Base-by-base conservation (phyloP, 1,140 invertebrate genomes). In the Panagrolaimus sp. region DNA sequence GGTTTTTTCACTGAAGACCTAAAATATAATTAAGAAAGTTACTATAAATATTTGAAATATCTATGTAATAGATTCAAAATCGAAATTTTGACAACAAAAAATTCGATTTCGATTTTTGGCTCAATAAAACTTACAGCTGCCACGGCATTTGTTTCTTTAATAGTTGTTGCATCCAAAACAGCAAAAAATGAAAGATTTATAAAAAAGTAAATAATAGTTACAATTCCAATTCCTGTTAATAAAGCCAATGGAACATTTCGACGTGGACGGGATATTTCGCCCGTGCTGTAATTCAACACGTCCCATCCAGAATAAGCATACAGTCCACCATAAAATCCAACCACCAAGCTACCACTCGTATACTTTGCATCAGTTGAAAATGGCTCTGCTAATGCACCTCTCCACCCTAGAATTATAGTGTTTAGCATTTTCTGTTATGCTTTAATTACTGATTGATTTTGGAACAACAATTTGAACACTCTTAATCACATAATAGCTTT, bases 101-200 rank as follows among this genome's bases (percentile, higher is more conserved):
- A n/a, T n/a, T n/a, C n/a, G n/a, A n/a, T n/a, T n/a, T n/a, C n/a
- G n/a, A n/a, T n/a, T 20, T 4, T 38, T 11, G 38, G 14, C 13
- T 57, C 44, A 63, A 64, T 46, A 23, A 20, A 62, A 38, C 81
- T 82, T 75, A 86, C 85, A 71, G 86, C 83, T 63, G 86, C 86
- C 5, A 86, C 85, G 51, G 86, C 86, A 73, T 85, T 83, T 1
- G 84, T 85, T 5, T 63, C 65, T 61, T 85, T 75, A 76, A 87
- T 84, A 64, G 86, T 85, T 14, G 73, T 53, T 5, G 85, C 83
- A 61, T 85, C 84, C 9, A 87, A 75, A 20, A 86, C 81, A 1
- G 84, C 82, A 71, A 86, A 85, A 76, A 87, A 87, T 45, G 86
- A 84, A n/a, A 87, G 74, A 69, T 87, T 87, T 27, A 85, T 81